phyloP scores from a whole-genome alignment of 1,140 invertebrate species.

The Hetaerina americana region DNA sequence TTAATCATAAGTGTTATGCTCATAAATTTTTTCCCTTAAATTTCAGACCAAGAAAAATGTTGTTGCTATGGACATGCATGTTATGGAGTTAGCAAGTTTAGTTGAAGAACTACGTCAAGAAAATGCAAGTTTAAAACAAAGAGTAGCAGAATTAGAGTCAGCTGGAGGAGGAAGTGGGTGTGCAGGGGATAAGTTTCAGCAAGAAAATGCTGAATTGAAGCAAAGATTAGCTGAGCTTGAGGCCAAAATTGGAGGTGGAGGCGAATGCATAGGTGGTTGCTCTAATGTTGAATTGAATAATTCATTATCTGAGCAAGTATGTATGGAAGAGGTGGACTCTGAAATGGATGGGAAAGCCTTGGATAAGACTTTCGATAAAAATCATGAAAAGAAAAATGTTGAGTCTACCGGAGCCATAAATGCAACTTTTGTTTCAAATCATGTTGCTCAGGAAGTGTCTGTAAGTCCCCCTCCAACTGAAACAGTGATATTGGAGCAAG shows the following conservation, averaged over 20 bases:
- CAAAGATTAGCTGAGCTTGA: too few species aligned
- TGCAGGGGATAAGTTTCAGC: not conserved
- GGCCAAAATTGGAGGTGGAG: too few species aligned
- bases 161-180: too few species aligned
- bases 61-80: not conserved
- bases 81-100: not conserved
- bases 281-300: not conserved
- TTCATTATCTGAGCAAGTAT: not conserved
- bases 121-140: not conserved
- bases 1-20: too few species aligned
- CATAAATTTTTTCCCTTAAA: too few species aligned
- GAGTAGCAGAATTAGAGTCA: not conserved
- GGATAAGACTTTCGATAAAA: too few species aligned
- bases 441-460: not conserved
- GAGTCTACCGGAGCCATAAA: not conserved
- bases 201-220: not conserved
- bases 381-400: not conserved
- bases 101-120: not conserved
- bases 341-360: too few species aligned
- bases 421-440: not conserved
- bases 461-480: not conserved
- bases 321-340: too few species aligned
- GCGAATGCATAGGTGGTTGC: not conserved
- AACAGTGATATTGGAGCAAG: not conserved
- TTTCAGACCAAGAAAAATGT: not conserved